Base-by-base conservation (phyloP, 2,797 vertebrate species). In the Mastacembelus armatus region DNA sequence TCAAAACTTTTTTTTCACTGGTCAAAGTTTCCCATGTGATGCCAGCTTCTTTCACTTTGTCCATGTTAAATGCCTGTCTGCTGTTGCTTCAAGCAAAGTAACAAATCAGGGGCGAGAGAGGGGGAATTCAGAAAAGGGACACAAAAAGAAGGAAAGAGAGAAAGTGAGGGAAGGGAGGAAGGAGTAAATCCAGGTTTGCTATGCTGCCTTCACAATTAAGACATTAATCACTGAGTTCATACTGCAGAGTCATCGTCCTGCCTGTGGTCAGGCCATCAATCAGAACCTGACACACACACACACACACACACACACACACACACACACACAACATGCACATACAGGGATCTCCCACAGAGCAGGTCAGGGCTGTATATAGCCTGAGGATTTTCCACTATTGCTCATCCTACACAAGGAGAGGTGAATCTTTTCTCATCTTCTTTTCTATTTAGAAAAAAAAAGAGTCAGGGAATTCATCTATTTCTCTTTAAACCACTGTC, bases 171-270 rank as follows among this genome's bases (percentile, higher is more conserved):
- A 60, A 11, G 16, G 40, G 63, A 21, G 45, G 47, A 26, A 39
- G 47, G 66, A 71, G 72, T 77, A 84, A 84, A 86, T 86, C 77
- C 73, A n/a, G 72, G 71, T 85, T 66, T 85, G 78, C 77, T 38
- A 69, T 38, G 65, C 86, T 81, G 87, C 84, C 77, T 90, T 75
- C 78, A 88, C 92, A 92, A 92, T 93, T 88, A 90, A 91, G 90
- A 89, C 93, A 93, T 94, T 93, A 88, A 93, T 94, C 92, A 93
- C 81, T 30, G 47, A 72, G 71, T 77, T 80, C 66, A 87, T 83
- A 82, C 64, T 92, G 93, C 89, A 15, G 88, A 92, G 82, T 93
- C 91, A 93, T 91, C 85, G 43, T 80, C 61, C 86, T 88, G 89
- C 87, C 85, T 62, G 75, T 71, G 82, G 88, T 85, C 78, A 83